Base-by-base conservation (phyloP, 2,888 invertebrate genomes). In the Xestia rhomboidea region DNA sequence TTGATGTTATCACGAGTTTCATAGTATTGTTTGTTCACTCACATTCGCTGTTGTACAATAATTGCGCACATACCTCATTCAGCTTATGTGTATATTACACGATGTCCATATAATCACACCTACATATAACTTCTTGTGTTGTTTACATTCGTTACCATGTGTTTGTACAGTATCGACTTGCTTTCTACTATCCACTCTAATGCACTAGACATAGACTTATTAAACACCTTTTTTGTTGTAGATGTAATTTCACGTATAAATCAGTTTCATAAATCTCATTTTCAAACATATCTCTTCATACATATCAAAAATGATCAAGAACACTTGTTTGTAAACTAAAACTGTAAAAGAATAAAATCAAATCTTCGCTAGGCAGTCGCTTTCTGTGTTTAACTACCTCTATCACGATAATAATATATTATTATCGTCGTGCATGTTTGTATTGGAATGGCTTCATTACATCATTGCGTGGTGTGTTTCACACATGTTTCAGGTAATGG, bases 401-500 rank as follows among this genome's bases (percentile, higher is more conserved):
- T 93, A 89, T 92, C 90, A 92, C 92, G 92, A 93, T 92, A 90
- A 88, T 91, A 89, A 90, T 89, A 89, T 84, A 79, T 83, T 89
- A 90, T 92, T 91, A 93, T 93, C 93, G 94, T 95, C 92, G 92
- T 96, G 96, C 96, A 96, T 96, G 96, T 95, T 93, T 95, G 95
- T 96, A 95, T 92, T 93, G 96, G 96, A 96, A 96, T 96, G 96
- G 96, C 96, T 96, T 96, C 96, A 96, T 95, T 96, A 96, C 96
- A 96, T 96, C 96, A 96, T 96, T 96, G 96, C 96, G 96, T 96
- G 96, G 96, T 96, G 96, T 96, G 96, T 96, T 96, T 97, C 97
- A 96, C 97, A 95, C 97, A 97, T 97, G 97, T 97, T 97, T 97
- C 97, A 97, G 97, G 97, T 97, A 94, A 97, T 97, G 97, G 97